Evolutionary conservation across 2,888 invertebrate genomes (phyloP), one percentile per base, ranked within the genome.

Genomic region (Mythimna lalbum): DNA sequence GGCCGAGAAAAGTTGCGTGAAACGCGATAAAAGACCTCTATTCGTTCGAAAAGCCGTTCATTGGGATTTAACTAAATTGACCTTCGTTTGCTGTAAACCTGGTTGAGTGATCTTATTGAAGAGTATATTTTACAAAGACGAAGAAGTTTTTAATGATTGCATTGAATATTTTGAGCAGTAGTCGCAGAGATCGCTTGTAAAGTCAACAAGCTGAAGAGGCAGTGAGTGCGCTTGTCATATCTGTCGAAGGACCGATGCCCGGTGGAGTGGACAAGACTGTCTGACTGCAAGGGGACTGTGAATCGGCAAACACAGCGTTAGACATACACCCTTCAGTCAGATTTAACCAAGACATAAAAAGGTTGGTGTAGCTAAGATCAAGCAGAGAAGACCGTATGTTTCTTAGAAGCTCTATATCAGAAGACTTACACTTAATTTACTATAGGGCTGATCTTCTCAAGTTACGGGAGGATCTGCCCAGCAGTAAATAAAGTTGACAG

Each of bases 1-100:
- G 90, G 89, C 89, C 87, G 91, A 91, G 91, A 91, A 94, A 94
- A 93, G 92, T 94, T 93, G 94, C 94, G 94, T 95, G 92, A 92
- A 94, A 94, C 89, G 90, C 93, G 93, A 94, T 93, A 93, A 93
- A 93, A 90, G 90, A 91, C 90, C 90, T 88, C 88, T 89, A 89
- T 91, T 91, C 90, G 88, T 90, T 91, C 86, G 88, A 89, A 90
- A 91, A 90, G 88, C 88, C 87, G 90, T 91, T 89, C 89, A 90
- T 91, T 91, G 89, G 85, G 88, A 92, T 92, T 92, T 90, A 90
- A 91, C 88, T 87, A 90, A 92, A 91, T 89, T 89, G 88, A 90
- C 90, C 90, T 90, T 89, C 85, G 86, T 85, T 86, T 83, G 83
- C 77, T 64, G 86, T 84, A 83, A 88, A 90, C 86, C 82, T 82